Percentiles rank a stretch among this genome's conserved stretches.
These are phyloP conservation scores for Drosophila mercatorum DNA, from an alignment of 2,888 invertebrate species.

Conservation along the genomic window DNA sequence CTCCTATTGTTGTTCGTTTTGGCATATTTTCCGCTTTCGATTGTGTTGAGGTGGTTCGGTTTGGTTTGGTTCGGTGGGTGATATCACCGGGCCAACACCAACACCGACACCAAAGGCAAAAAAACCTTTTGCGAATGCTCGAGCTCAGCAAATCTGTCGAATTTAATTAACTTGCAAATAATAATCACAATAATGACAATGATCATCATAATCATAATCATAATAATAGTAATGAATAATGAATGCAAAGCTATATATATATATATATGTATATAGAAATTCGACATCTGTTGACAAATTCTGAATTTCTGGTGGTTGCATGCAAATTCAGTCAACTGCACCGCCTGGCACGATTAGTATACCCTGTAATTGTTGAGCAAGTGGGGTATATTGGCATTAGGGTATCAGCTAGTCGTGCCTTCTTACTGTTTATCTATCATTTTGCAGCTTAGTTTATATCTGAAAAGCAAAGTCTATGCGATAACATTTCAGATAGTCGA, in stretches of 20 bases:
- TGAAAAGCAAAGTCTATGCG: no score
- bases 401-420: no score
- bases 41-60: conserved; percentile 13
- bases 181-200: neutral
- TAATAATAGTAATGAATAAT: neutral
- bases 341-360: neutral
- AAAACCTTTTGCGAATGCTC: conserved; percentile 13
- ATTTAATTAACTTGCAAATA: conserved; percentile 4
- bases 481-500: neutral
- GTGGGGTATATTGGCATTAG: neutral
- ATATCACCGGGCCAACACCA: conserved; percentile 13
- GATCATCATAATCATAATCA: no score
- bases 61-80: conserved; percentile 26
- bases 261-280: neutral
- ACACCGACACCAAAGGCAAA: neutral
- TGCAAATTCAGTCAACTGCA: conserved; percentile 2
- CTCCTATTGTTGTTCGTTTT: conserved; percentile 62
- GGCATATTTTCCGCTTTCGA: conserved; percentile 68
- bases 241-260: neutral
- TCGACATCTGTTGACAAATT: neutral
- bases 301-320: neutral
- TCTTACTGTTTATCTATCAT: no score
- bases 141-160: conserved; percentile 12
- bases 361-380: neutral
- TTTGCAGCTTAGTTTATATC: no score